A percentile compares a stretch with the other conserved stretches of the same genome.
Conservation (phyloP, 1,140 invertebrate species). For the Ephestia elutella region DNA sequence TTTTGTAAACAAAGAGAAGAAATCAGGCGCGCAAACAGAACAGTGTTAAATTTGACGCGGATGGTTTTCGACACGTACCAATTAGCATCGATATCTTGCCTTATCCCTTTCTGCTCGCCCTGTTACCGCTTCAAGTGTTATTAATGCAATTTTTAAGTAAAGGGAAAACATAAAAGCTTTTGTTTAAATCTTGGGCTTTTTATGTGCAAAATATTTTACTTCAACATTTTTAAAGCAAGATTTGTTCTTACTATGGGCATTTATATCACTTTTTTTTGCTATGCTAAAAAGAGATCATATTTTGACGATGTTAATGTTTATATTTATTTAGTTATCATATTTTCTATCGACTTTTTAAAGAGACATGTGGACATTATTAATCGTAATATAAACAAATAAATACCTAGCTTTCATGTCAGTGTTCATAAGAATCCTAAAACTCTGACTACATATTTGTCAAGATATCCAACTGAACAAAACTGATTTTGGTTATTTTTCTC, state of each 20-base stretch:
- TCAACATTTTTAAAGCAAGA: too few species aligned
- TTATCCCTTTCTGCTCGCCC: background rate
- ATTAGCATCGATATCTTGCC: background rate
- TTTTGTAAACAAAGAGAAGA: background rate
- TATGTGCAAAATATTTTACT: too few species aligned
- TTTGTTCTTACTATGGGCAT: too few species aligned
- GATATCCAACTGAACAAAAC: background rate
- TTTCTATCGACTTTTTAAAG: too few species aligned
- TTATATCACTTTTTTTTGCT: too few species aligned
- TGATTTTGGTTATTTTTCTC: background rate
- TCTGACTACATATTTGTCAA: background rate
- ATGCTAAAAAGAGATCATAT: too few species aligned
- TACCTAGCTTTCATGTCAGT: too few species aligned
- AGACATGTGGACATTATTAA: too few species aligned
- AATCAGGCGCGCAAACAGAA: background rate
- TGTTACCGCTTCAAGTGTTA: background rate
- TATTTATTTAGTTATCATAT: too few species aligned
- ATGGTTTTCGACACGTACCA: constrained; percentile 3
- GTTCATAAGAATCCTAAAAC: background rate
- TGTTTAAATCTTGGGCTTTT: too few species aligned
- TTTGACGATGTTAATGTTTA: too few species aligned
- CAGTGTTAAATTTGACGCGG: background rate
- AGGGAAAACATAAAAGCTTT: background rate
- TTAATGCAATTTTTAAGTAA: background rate
- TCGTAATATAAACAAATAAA: too few species aligned